A percentile compares a stretch with the other conserved stretches of the same genome.
phyloP scores from a whole-genome alignment of 1,140 invertebrate species.

The Drosophila parabipectinata region DNA sequence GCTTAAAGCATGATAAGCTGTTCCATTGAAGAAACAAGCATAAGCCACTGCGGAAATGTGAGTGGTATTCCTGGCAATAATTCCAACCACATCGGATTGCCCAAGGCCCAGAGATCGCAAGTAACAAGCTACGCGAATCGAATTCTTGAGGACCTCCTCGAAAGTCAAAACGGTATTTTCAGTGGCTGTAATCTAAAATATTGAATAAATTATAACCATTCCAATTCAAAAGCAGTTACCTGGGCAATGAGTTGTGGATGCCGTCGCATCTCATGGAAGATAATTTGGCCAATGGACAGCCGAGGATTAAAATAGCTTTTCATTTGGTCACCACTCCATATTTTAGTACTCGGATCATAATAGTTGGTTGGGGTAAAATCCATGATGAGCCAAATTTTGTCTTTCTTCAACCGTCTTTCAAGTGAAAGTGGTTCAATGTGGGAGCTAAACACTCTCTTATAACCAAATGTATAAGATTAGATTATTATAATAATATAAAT shows the following conservation, averaged over 20 bases:
- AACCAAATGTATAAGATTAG: too few species aligned
- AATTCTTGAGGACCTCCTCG: conserved; percentile 47
- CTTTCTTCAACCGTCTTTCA: too few species aligned
- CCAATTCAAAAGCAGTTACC: conserved; percentile 12
- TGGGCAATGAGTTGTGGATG: conserved; percentile 64
- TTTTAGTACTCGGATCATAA: conserved; percentile 47
- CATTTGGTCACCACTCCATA: conserved; percentile 43
- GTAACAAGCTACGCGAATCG: conserved; percentile 56
- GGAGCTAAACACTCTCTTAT: too few species aligned
- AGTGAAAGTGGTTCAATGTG: too few species aligned
- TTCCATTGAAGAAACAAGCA: conserved; percentile 70
- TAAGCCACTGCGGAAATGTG: conserved; percentile 61
- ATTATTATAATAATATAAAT: too few species aligned
- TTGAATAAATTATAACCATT: not conserved
- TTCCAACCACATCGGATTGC: conserved; percentile 63
- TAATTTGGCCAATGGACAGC: conserved; percentile 59
- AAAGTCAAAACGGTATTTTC: conserved; percentile 55
- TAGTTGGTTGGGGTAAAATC: conserved; percentile 33
- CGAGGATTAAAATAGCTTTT: conserved; percentile 41
- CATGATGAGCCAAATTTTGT: conserved; percentile 23
- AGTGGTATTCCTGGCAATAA: conserved; percentile 63
- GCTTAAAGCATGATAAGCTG: conserved; percentile 62
- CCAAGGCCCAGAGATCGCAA: conserved; percentile 41
- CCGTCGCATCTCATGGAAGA: conserved; percentile 63
- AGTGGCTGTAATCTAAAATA: conserved; percentile 53